Base-by-base conservation (phyloP, 2,113 vertebrate genomes). In the Gnathonemus echidnorhynchus region DNA sequence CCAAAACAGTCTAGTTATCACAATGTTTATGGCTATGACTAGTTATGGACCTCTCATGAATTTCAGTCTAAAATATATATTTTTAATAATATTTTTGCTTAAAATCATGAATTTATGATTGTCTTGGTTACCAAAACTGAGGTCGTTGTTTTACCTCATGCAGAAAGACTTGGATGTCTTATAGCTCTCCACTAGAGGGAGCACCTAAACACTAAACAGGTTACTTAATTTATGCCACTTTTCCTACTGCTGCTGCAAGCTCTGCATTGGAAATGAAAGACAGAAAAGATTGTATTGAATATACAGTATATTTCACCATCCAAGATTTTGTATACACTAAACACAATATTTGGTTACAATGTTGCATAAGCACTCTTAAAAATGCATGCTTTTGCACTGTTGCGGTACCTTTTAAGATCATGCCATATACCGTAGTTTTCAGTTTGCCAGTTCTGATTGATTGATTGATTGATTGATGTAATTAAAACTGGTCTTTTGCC, bases 361-460 rank as follows among this genome's bases (percentile, higher is more conserved):
- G 27, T 24, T 45, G 48, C 48, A 35, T 45, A 89, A 85, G 49
- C 89, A 89, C 39, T 84, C 50, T 85, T 80, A 45, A 88, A 89
- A 74, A 84, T 85, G 77, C 74, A 89, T 27, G 50, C 5, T 89
- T 89, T 89, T 89, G 77, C 89, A 89, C 50, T 85, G 31, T 27
- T 9, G 88, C 53, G 74, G 9, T 89, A 24, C 27, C 39, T 45
- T 53, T 80, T 42, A 80, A 19, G 74, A 80, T 80, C 31, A 80
- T 6, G 35, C 15, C 5, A 35, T 35, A 19, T 35, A 35, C 56
- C 17, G 13, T 35, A 49, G 52, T 21, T 62, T 62, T 62, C 58
- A 24, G 11, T 88, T 17, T 49, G 66, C 24, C 19, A 27, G 50
- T 87, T 87, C 50, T 53, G 86, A 42, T 80, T 80, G 31, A 53